Evolutionary conservation across 2,113 vertebrate species (phyloP).

Genomic region (Tylochromis polylepis): DNA sequence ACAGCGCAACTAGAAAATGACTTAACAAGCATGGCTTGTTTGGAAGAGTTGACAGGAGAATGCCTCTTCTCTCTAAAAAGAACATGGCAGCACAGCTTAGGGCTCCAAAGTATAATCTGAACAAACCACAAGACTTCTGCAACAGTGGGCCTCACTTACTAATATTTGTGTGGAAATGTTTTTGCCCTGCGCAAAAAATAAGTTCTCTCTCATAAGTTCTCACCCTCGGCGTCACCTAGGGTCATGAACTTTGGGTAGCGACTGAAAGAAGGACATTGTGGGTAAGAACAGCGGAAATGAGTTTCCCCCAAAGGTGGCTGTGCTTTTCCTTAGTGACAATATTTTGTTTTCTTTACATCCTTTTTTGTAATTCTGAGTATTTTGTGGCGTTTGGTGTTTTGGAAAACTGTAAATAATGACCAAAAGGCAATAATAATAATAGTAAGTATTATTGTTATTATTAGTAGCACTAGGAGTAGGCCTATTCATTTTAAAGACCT

Average conservation of each 20-base stretch:
- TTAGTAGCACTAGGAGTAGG: background rate
- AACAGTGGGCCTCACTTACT: background rate
- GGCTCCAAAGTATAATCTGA: background rate
- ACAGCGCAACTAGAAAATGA: background rate
- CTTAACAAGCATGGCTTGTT: background rate
- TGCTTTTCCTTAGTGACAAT: background rate
- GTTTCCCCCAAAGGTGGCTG: background rate
- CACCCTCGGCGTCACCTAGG: fast-evolving
- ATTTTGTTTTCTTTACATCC: background rate
- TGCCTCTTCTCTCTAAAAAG: background rate
- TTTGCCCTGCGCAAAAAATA: background rate
- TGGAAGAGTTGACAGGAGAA: fast-evolving
- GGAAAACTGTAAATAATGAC: background rate
- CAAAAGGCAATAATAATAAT: background rate
- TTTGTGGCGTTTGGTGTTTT: background rate
- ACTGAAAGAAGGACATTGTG: background rate
- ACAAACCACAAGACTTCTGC: background rate
- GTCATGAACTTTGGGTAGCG: background rate
- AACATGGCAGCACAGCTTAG: background rate
- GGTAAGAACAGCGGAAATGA: background rate
- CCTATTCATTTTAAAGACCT: background rate
- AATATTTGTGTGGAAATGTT: background rate
- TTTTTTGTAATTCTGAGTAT: background rate
- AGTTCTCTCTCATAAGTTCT: background rate
- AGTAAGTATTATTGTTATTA: background rate